Conservation (phyloP, 2,888 invertebrate species). For the Lepidocyrtinus sp. region DNA sequence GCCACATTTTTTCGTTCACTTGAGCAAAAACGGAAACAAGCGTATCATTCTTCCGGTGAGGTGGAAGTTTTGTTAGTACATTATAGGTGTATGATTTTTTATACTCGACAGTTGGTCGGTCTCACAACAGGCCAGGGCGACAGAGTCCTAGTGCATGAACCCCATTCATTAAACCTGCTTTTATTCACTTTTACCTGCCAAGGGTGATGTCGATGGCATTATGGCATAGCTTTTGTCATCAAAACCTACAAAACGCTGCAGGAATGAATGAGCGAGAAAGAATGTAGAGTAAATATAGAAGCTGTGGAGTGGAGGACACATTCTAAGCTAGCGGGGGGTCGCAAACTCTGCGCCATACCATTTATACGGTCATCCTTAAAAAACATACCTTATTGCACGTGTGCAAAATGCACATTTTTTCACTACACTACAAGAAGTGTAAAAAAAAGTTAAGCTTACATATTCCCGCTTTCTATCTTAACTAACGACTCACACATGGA, state of each 20-base stretch:
- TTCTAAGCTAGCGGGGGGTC: conserved; percentile 30
- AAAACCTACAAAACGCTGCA: conserved; percentile 5
- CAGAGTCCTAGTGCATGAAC: conserved; percentile 31
- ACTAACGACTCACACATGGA: not conserved
- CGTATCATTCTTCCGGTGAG: conserved; percentile 46
- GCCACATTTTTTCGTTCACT: conserved; percentile 16
- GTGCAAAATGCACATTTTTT: conserved; percentile 19
- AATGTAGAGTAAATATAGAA: conserved; percentile 18
- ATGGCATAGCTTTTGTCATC: conserved; percentile 36
- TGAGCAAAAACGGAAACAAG: conserved; percentile 38
- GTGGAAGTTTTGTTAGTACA: conserved; percentile 19
- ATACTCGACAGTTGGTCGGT: conserved; percentile 13
- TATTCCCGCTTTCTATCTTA: not conserved
- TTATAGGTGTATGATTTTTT: not conserved
- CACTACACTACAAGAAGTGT: not conserved
- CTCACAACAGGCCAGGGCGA: conserved; percentile 9
- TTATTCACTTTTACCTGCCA: conserved; percentile 27
- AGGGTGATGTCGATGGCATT: conserved; percentile 31
- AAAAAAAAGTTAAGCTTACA: not conserved
- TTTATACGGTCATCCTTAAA: conserved; percentile 16
- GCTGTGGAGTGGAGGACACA: conserved; percentile 34
- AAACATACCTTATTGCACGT: conserved; percentile 14
- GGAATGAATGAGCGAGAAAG: conserved; percentile 40
- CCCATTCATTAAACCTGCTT: conserved; percentile 34
- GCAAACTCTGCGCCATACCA: conserved; percentile 34